Conservation (phyloP, 2,888 invertebrate species). For the Furcula furcula region DNA sequence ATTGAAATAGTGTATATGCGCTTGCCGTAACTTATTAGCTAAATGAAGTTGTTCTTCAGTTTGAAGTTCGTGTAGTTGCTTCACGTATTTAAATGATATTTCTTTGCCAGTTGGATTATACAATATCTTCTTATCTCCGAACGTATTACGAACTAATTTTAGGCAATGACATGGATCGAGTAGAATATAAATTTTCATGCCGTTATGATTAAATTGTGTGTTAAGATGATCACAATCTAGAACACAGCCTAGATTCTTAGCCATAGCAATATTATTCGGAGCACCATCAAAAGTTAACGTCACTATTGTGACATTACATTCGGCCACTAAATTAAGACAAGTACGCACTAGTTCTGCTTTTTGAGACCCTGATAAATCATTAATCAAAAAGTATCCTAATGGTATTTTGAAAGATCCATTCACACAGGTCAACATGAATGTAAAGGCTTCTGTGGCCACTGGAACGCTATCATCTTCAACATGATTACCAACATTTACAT, state of each 20-base stretch:
- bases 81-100: background rate
- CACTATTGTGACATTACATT: background rate
- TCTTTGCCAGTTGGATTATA: background rate
- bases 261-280: conserved; percentile 6
- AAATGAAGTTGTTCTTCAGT: background rate
- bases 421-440: conserved; percentile 7
- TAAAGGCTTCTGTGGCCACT: conserved; percentile 8
- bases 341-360: background rate
- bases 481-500: conserved; percentile 5
- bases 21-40: background rate
- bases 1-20: background rate
- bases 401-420: conserved; percentile 9
- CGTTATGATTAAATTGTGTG: background rate
- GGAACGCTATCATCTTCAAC: conserved; percentile 4
- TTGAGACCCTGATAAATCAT: background rate
- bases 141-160: conserved; percentile 1
- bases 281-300: conserved; percentile 6
- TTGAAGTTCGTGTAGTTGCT: background rate
- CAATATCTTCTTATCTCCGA: background rate
- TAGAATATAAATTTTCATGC: background rate
- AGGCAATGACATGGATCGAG: conserved; percentile 8
- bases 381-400: conserved; percentile 8
- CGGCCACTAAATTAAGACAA: conserved; percentile 1
- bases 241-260: conserved; percentile 1
- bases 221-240: background rate